Conservation (phyloP, 2,797 vertebrate species). For the Chanos chanos region DNA sequence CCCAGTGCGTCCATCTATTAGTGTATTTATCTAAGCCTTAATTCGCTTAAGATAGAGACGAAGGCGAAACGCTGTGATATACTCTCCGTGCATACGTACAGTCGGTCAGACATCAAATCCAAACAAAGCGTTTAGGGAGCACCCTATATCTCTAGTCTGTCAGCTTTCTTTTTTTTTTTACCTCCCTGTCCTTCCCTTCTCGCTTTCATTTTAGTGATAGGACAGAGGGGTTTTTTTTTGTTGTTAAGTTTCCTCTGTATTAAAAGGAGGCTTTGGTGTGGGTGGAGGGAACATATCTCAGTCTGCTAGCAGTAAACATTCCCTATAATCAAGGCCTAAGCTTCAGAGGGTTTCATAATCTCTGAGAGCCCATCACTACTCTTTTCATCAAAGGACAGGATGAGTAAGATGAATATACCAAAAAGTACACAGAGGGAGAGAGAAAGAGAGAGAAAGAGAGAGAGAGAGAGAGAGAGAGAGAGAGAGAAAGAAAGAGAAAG, state of each 20-base stretch:
- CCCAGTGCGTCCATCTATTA: too few species aligned
- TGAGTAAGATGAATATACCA: constrained; percentile 37
- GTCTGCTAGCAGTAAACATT: constrained; percentile 23
- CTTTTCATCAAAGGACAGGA: constrained; percentile 53
- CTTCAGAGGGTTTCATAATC: constrained; percentile 56
- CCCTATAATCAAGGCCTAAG: constrained; percentile 18
- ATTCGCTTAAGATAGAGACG: too few species aligned
- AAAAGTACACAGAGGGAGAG: not conserved
- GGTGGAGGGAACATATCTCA: constrained; percentile 2
- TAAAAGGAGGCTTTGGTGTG: constrained; percentile 24
- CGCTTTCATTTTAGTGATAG: constrained; percentile 33
- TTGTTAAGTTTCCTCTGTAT: constrained; percentile 24
- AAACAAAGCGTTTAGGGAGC: too few species aligned
- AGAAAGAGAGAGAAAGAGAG: not conserved
- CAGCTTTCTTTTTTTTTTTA: constrained; percentile 46
- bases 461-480: not conserved
- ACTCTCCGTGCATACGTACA: too few species aligned
- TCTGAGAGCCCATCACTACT: constrained; percentile 39
- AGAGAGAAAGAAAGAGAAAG: not conserved
- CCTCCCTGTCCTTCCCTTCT: constrained; percentile 27
- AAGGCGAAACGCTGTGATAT: too few species aligned
- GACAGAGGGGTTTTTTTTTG: constrained; percentile 1
- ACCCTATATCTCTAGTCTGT: too few species aligned
- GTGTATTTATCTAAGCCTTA: too few species aligned
- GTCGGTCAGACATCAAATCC: too few species aligned